Evolutionary conservation across 2,888 invertebrate genomes (phyloP).

Genomic region (Schizotus pectinicornis): DNA sequence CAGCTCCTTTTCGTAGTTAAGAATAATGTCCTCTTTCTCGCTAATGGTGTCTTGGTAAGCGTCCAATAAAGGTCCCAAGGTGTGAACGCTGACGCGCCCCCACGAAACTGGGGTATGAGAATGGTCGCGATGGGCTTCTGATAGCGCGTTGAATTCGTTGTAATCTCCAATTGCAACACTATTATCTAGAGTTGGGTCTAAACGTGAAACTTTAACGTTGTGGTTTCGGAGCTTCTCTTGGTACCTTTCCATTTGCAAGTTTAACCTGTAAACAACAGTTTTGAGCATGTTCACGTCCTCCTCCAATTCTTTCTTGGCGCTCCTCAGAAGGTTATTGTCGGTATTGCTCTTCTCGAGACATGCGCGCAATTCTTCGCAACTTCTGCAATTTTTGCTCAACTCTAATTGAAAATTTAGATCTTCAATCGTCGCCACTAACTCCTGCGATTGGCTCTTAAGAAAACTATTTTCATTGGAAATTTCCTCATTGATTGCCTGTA

Average conservation of each 20-base stretch:
- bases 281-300: slow-evolving; percentile 78
- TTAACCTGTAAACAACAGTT: slow-evolving; percentile 77
- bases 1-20: slow-evolving; percentile 74
- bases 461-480: slow-evolving; percentile 68
- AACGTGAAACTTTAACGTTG: slow-evolving; percentile 39
- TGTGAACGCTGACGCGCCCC: slow-evolving; percentile 67
- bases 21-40: slow-evolving; percentile 76
- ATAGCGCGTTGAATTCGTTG: slow-evolving; percentile 27
- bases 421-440: slow-evolving; percentile 61
- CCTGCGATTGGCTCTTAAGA: slow-evolving; percentile 61
- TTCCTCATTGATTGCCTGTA: slow-evolving; percentile 67
- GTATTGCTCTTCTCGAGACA: slow-evolving; percentile 62
- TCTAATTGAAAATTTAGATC: slow-evolving; percentile 62
- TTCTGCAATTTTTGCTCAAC: slow-evolving; percentile 57
- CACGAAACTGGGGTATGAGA: slow-evolving; percentile 61
- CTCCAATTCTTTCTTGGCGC: slow-evolving; percentile 65
- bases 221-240: slow-evolving; percentile 70
- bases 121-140: slow-evolving; percentile 53
- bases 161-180: slow-evolving; percentile 12
- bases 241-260: slow-evolving; percentile 77
- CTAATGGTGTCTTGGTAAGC: slow-evolving; percentile 79
- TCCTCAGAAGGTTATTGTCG: slow-evolving; percentile 61
- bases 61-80: slow-evolving; percentile 74
- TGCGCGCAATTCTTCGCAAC: slow-evolving; percentile 59
- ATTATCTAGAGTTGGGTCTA: slow-evolving; percentile 15